These are phyloP conservation scores for Orthosia incerta DNA, from an alignment of 2,888 invertebrate species.

Conservation along the genomic window DNA sequence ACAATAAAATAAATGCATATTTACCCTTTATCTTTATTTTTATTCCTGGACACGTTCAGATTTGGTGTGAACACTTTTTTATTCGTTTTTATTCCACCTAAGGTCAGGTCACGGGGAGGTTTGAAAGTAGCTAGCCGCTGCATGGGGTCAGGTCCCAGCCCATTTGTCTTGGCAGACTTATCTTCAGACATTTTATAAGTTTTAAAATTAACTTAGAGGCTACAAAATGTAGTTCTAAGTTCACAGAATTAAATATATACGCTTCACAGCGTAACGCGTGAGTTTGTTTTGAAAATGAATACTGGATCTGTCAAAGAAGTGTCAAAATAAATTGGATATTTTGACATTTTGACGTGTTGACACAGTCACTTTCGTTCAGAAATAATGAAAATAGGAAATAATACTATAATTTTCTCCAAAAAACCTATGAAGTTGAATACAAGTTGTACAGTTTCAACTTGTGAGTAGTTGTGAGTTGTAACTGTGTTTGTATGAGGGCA, in stretches of 20 bases:
- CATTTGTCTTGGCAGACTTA: constrained; percentile 77
- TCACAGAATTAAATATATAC: constrained; percentile 9
- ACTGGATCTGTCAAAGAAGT: background rate
- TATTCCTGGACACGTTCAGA: constrained; percentile 91
- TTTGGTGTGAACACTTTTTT: constrained; percentile 92
- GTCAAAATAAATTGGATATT: background rate
- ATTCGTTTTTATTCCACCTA: constrained; percentile 88
- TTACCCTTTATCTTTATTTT: constrained; percentile 89
- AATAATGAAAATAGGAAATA: background rate
- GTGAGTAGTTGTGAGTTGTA: no score
- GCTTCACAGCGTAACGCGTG: background rate
- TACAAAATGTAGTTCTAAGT: background rate
- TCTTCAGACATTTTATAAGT: constrained; percentile 78
- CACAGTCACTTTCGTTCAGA: constrained; percentile 1
- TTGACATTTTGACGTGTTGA: constrained; percentile 14
- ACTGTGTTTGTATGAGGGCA: no score
- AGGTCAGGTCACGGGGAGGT: constrained; percentile 90
- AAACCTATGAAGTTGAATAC: no score
- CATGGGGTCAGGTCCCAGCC: constrained; percentile 79
- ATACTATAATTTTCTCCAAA: no score
- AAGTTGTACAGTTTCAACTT: no score
- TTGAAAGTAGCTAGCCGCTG: constrained; percentile 89
- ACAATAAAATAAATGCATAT: background rate
- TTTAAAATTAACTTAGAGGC: background rate
- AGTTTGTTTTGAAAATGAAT: constrained; percentile 50